Percentiles rank a stretch among this genome's conserved stretches.
phyloP scores from a whole-genome alignment of 2,888 invertebrate genomes.

The Spodoptera picta region DNA sequence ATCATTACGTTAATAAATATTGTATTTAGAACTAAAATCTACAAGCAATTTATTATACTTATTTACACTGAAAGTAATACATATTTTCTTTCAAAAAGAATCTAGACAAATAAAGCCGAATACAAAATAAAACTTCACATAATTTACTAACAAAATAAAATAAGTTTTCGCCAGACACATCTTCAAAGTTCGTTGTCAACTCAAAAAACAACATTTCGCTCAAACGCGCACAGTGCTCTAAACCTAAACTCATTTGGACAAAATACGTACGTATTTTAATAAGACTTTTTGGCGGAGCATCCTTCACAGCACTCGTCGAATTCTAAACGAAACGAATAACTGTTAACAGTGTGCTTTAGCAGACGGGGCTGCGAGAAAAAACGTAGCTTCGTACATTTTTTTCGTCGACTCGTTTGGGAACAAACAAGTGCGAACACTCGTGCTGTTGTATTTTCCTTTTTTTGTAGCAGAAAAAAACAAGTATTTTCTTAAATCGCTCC shows the following conservation, averaged over 20 bases:
- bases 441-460: conserved; percentile 24
- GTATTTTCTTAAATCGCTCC: conserved; percentile 34
- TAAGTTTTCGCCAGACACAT: conserved; percentile 6
- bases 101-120: background rate
- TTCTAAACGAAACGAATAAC: conserved; percentile 49
- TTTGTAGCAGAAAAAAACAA: conserved; percentile 16
- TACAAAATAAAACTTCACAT: conserved; percentile 11
- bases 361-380: conserved; percentile 29
- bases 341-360: conserved; percentile 35
- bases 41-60: too few relatives aligned
- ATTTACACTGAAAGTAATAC: too few relatives aligned
- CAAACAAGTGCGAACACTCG: conserved; percentile 49
- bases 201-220: conserved; percentile 7
- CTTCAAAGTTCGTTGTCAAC: conserved; percentile 17
- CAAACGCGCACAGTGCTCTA: conserved; percentile 8
- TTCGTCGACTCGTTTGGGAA: conserved; percentile 45
- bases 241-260: conserved; percentile 21
- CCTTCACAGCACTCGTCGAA: conserved; percentile 44
- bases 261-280: conserved; percentile 33
- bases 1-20: too few relatives aligned
- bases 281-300: conserved; percentile 42
- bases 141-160: conserved; percentile 9
- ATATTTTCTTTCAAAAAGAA: background rate
- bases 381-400: conserved; percentile 33
- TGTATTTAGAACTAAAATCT: too few relatives aligned